A percentile compares a stretch with the other conserved stretches of the same genome.
Conservation (phyloP, 2,113 vertebrate genomes). For the Gallinago jamesoni region DNA sequence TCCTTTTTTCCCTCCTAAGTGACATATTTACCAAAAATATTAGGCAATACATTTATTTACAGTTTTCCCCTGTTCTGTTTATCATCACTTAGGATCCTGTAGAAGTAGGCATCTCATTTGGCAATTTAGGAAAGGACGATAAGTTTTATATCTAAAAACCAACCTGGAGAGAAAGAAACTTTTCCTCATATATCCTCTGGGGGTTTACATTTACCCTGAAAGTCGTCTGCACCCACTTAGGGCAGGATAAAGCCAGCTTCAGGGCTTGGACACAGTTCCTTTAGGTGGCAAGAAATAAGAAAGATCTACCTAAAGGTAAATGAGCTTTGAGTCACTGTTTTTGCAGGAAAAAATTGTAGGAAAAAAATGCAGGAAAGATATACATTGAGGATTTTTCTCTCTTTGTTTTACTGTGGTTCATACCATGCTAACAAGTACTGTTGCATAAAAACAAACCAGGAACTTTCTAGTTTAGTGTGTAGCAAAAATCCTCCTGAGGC, state of each 20-base stretch:
- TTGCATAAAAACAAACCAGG: not conserved
- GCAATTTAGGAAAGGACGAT: not conserved
- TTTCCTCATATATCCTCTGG: not conserved
- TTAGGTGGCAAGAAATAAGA: slow-evolving; percentile 16
- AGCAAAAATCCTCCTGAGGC: not conserved
- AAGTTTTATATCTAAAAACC: not conserved
- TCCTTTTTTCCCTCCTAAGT: not conserved
- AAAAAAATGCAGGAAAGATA: not conserved
- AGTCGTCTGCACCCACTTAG: not conserved
- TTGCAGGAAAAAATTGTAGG: not conserved
- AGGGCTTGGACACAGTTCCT: not conserved
- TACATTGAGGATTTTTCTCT: not conserved
- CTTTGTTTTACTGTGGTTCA: not conserved
- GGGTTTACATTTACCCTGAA: not conserved
- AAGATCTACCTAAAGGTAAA: not conserved
- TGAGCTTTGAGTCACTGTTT: not conserved
- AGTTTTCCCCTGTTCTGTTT: not conserved
- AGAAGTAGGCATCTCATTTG: not conserved
- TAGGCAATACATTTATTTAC: not conserved
- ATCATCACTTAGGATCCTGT: not conserved
- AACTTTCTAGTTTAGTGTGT: not conserved
- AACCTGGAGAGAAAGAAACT: not conserved
- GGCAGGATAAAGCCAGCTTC: not conserved
- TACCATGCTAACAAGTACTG: not conserved
- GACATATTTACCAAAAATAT: not conserved